phyloP scores from a whole-genome alignment of 2,113 vertebrate genomes.

The Corythaixoides concolor region DNA sequence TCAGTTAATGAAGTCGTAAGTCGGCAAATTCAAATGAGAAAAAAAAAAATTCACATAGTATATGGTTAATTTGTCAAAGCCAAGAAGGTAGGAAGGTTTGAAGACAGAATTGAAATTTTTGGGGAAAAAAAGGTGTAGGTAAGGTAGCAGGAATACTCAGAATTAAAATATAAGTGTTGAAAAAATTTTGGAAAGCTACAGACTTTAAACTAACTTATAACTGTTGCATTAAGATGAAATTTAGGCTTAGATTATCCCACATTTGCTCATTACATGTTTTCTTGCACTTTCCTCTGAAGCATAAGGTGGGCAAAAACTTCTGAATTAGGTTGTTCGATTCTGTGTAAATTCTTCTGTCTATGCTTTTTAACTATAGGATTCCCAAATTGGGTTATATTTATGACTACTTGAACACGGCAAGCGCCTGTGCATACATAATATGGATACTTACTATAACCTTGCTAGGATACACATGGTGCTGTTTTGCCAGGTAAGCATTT shows the following conservation, averaged over 20 bases:
- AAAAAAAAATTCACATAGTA: fast-evolving
- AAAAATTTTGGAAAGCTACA: background rate
- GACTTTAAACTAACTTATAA: background rate
- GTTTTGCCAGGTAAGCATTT: background rate
- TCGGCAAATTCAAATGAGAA: background rate
- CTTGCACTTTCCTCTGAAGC: background rate
- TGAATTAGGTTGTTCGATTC: background rate
- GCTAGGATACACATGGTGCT: background rate
- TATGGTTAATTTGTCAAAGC: background rate
- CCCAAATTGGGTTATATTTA: background rate
- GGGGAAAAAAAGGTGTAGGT: fast-evolving
- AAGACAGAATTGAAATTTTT: background rate
- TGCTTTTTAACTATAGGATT: background rate
- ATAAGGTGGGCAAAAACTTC: background rate
- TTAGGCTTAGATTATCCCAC: background rate
- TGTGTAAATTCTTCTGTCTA: background rate
- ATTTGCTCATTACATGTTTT: background rate
- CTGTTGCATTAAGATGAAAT: background rate
- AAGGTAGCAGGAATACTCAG: background rate
- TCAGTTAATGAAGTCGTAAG: background rate
- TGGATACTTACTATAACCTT: background rate
- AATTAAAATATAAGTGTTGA: background rate
- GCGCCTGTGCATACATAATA: background rate
- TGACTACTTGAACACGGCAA: background rate
- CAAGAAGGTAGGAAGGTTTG: background rate